A percentile compares a stretch with the other conserved stretches of the same genome.
Evolutionary conservation across 2,888 invertebrate genomes (phyloP).

Genomic region (Athetis lepigone): DNA sequence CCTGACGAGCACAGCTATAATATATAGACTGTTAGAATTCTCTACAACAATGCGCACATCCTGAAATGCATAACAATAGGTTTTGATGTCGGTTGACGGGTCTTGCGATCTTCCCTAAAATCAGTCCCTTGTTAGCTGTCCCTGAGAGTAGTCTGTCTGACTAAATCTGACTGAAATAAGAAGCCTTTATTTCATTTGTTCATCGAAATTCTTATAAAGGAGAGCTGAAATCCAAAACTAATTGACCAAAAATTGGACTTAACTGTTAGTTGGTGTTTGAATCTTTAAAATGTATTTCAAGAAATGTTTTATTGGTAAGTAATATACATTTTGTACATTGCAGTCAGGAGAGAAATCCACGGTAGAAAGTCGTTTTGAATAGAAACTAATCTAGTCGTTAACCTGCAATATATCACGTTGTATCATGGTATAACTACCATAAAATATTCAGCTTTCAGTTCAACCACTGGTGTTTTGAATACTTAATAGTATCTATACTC

Average conservation of each 20-base stretch:
- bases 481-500: slow-evolving; percentile 55
- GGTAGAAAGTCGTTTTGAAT: slow-evolving; percentile 86
- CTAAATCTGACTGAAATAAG: background rate
- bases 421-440: slow-evolving; percentile 72
- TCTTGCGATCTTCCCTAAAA: slow-evolving; percentile 44
- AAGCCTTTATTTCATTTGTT: slow-evolving; percentile 4
- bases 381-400: slow-evolving; percentile 84
- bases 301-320: slow-evolving; percentile 60
- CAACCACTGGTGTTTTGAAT: slow-evolving; percentile 65
- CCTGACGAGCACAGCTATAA: slow-evolving; percentile 19
- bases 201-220: slow-evolving; percentile 1
- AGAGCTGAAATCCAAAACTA: too few relatives aligned
- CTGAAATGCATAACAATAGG: slow-evolving; percentile 47
- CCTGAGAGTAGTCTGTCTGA: slow-evolving; percentile 23
- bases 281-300: slow-evolving; percentile 45
- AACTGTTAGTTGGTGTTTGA: slow-evolving; percentile 1
- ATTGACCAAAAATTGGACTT: background rate
- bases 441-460: slow-evolving; percentile 78
- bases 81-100: slow-evolving; percentile 48
- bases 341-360: slow-evolving; percentile 77
- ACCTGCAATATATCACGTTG: slow-evolving; percentile 79
- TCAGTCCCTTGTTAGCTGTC: slow-evolving; percentile 38
- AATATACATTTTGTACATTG: slow-evolving; percentile 67
- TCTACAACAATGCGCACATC: slow-evolving; percentile 47
- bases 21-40: slow-evolving; percentile 21